These are phyloP conservation scores for Bolborhynchus lineola DNA, from an alignment of 2,113 vertebrate species.

Conservation along the genomic window DNA sequence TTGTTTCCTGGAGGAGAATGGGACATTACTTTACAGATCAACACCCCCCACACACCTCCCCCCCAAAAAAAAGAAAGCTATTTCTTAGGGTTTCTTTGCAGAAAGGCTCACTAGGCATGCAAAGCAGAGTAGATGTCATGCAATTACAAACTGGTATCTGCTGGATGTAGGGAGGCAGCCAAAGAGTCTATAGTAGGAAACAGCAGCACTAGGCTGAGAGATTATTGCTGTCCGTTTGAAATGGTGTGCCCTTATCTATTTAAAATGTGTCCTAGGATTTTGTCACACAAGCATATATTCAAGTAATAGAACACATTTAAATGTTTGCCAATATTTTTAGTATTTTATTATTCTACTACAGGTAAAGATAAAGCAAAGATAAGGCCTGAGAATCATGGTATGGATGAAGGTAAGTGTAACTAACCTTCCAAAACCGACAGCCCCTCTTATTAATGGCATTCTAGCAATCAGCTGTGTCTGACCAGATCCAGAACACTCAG, in stretches of 20 bases:
- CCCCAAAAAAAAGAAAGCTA: fast-evolving
- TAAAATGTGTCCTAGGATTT: fast-evolving
- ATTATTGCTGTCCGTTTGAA: neutral
- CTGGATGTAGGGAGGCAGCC: neutral
- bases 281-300: neutral
- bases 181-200: neutral
- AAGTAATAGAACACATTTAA: neutral
- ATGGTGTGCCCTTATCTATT: neutral
- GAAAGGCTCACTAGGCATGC: neutral
- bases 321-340: neutral
- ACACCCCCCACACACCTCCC: no score
- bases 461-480: neutral
- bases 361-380: neutral
- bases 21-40: neutral
- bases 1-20: neutral
- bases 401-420: constrained; percentile 65
- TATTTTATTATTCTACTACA: constrained; percentile 15
- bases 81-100: neutral
- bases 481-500: neutral
- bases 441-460: neutral
- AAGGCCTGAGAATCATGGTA: neutral
- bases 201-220: neutral
- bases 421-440: neutral
- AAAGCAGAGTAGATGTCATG: neutral
- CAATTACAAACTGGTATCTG: neutral